Conservation (phyloP, 2,888 invertebrate genomes). For the Anaspis maculata region DNA sequence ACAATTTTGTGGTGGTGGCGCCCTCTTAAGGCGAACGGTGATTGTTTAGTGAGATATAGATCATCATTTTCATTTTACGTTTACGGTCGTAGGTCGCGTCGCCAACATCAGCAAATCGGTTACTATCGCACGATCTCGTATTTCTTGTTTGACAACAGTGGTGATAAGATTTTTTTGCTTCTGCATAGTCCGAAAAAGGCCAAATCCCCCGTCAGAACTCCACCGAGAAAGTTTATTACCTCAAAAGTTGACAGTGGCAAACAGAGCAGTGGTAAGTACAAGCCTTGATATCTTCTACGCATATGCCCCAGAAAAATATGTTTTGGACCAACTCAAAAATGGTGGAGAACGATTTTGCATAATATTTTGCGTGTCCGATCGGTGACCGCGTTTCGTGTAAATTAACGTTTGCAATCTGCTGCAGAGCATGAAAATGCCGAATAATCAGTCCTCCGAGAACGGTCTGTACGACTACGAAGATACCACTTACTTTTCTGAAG, state of each 20-base stretch:
- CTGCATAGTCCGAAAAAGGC: conserved; percentile 1
- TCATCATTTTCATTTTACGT: too few species aligned
- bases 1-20: too few species aligned
- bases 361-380: too few species aligned
- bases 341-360: conserved; percentile 21
- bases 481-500: conserved; percentile 27
- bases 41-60: too few species aligned
- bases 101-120: too few species aligned
- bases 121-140: too few species aligned
- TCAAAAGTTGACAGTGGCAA: conserved; percentile 1
- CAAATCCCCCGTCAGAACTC: background rate
- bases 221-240: background rate
- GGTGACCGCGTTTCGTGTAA: too few species aligned
- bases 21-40: too few species aligned
- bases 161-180: background rate
- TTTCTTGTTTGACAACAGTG: conserved; percentile 6
- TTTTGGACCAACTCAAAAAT: too few species aligned
- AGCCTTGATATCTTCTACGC: too few species aligned
- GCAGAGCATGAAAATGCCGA: conserved; percentile 36
- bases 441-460: conserved; percentile 31
- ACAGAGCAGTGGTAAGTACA: conserved; percentile 10
- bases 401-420: conserved; percentile 1
- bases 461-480: conserved; percentile 35
- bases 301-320: too few species aligned
- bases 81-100: too few species aligned